These are phyloP conservation scores for Malthinus seriepunctatus DNA, from an alignment of 2,888 invertebrate genomes.

Conservation along the genomic window DNA sequence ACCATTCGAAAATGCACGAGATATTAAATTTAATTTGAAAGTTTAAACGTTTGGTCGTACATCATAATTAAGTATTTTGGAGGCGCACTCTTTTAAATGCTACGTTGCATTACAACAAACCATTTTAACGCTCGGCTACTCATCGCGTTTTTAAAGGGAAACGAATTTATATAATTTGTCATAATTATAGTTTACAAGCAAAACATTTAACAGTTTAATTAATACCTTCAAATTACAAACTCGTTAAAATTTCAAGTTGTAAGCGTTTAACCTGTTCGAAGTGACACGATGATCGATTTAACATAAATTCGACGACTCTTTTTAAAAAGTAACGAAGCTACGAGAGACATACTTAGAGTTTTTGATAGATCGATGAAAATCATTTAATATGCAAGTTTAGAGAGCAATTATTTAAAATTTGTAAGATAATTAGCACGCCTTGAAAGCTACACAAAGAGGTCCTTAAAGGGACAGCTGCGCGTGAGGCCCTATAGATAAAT, in stretches of 20 bases:
- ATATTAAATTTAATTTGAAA: no score
- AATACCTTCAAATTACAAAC: constrained; percentile 1
- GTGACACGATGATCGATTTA: background rate
- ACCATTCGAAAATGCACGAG: no score
- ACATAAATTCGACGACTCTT: no score
- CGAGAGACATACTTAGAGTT: no score
- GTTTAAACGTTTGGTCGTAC: no score
- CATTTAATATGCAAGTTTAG: background rate
- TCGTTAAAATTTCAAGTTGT: background rate
- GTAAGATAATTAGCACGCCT: constrained; percentile 25
- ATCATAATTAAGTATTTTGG: no score
- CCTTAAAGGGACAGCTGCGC: constrained; percentile 26
- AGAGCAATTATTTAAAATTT: constrained; percentile 16
- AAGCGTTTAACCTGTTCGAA: background rate
- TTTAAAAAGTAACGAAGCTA: no score
- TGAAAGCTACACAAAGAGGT: constrained; percentile 12
- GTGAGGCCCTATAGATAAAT: constrained; percentile 12
- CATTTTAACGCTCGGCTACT: no score
- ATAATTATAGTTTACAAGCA: constrained; percentile 1
- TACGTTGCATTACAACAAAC: no score
- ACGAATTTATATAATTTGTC: background rate
- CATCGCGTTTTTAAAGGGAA: background rate
- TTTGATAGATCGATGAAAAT: no score
- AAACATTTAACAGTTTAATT: constrained; percentile 2
- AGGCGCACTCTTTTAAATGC: no score